These are phyloP conservation scores for human (Homo sapiens) DNA, from an alignment of 2,113 vertebrate species.

Conservation along the genomic window GRCh38 chr3:186052501-186053000, in stretches of 20 bases:
- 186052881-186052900: neutral
- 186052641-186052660: conserved; percentile 67
- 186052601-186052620: conserved; percentile 68
- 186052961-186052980: neutral
- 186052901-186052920: neutral
- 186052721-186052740: conserved; percentile 77
- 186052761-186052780: conserved; percentile 70
- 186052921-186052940: neutral
- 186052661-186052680: conserved; percentile 63
- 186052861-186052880: neutral
- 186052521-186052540: conserved; percentile 78
- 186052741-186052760: conserved; percentile 79
- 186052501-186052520: conserved; percentile 79
- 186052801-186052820: conserved; percentile 45
- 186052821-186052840: conserved; percentile 51
- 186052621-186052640: conserved; percentile 52
- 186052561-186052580: conserved; percentile 77
- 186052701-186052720: conserved; percentile 68
- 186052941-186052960: neutral
- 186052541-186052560: conserved; percentile 79
- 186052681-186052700: conserved; percentile 73
- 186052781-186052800: conserved; percentile 63
- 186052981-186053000: neutral
- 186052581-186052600: conserved; percentile 79
- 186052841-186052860: neutral